Conservation (phyloP, 2,888 invertebrate species). For the Patella depressa region DNA sequence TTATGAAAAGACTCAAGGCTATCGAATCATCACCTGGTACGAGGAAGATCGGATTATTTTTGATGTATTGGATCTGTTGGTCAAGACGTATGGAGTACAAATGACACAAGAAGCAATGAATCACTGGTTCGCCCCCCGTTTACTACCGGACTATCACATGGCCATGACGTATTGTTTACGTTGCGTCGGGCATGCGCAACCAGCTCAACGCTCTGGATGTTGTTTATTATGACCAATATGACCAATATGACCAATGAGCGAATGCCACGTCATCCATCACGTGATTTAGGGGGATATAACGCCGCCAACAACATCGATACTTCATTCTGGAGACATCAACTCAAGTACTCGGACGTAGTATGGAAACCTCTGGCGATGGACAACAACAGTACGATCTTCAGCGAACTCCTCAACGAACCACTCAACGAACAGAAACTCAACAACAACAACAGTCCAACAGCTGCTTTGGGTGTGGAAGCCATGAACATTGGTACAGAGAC, state of each 20-base stretch:
- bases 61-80: background rate
- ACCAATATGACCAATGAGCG: background rate
- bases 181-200: too few species aligned
- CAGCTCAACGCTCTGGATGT: background rate
- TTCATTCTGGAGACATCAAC: background rate
- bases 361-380: too few species aligned
- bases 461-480: background rate
- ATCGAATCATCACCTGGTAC: background rate
- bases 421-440: too few species aligned
- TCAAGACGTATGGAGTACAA: background rate
- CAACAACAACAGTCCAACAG: too few species aligned
- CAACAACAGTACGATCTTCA: too few species aligned
- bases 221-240: background rate
- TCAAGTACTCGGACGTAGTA: too few species aligned
- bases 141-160: background rate
- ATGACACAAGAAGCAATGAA: background rate
- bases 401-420: too few species aligned
- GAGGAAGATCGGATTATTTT: background rate
- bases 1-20: too few species aligned
- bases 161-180: background rate
- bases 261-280: background rate
- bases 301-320: background rate
- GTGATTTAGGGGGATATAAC: background rate
- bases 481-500: background rate
- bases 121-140: background rate